Base-by-base conservation (phyloP, 2,888 invertebrate genomes). In the Cylindroiulus punctatus region DNA sequence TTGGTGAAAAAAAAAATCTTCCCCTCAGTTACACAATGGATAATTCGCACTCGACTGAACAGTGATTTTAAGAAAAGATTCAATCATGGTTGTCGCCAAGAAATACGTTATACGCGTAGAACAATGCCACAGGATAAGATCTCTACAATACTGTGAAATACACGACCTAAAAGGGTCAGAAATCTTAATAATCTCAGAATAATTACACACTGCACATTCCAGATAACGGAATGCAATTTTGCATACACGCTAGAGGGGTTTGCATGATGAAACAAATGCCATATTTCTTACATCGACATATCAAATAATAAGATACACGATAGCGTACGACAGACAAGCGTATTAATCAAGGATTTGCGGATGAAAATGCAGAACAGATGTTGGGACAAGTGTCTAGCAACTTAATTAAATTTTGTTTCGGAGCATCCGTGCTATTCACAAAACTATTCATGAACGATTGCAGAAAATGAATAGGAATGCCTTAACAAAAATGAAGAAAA, bases 1-100 rank as follows among this genome's bases (percentile, higher is more conserved):
- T 76, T 76, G 12, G 30, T 12, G 76, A 22, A 26, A 22, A 65
- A 65, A 76, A 76, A 65, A 65, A 22, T 30, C 76, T 76, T 76
- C 30, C 76, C 14, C 76, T 76, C 30, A 76, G 76, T 76, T 76
- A 26, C 76, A 76, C 76, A 76, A 76, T 76, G 76, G 76, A 76
- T 76, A 26, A 30, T 22, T 76, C 76, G 12, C 76, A 30, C 30
- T 76, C 76, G 26, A 30, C 30, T 76, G 76, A 30, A 30, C 76
- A 3, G 76, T 30, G 76, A 76, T 76, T 76, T 65, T 76, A 30
- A 76, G 30, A 76, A 76, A 76, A 76, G 30, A 76, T 76, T 76
- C 30, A 76, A 76, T 76, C 76, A 76, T 30, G 10, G 30, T 76
- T 30, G 76, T 76, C 76, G 26, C 26, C 76, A 76, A 76, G 76